phyloP scores from a whole-genome alignment of 2,113 vertebrate species.

The Poicephalus meyeri region DNA sequence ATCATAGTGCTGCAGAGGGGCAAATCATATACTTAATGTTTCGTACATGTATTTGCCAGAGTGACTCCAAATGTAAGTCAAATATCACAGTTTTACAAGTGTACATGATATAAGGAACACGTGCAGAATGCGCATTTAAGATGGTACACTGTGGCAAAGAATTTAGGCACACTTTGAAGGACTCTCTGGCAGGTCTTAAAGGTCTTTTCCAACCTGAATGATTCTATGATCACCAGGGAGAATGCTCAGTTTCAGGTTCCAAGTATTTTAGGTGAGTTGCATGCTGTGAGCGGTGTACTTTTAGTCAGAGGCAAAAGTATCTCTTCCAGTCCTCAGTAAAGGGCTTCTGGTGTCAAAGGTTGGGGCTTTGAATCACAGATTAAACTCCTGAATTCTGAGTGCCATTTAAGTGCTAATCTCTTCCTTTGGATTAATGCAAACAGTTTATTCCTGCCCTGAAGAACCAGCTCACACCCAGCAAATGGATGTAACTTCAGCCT shows the following conservation, averaged over 20 bases:
- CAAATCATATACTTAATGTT: fast-evolving
- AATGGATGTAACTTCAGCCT: not conserved
- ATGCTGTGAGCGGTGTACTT: not conserved
- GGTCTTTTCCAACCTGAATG: not conserved
- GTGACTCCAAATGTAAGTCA: not conserved
- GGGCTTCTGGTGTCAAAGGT: not conserved
- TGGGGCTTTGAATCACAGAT: not conserved
- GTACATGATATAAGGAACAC: not conserved
- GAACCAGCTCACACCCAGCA: not conserved
- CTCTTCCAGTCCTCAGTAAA: not conserved
- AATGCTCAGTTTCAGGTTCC: not conserved
- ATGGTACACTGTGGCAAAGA: not conserved
- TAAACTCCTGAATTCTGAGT: not conserved
- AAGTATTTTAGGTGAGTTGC: not conserved
- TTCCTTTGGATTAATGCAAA: not conserved
- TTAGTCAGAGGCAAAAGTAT: not conserved
- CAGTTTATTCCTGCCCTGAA: not conserved
- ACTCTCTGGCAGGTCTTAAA: not conserved
- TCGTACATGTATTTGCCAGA: not conserved
- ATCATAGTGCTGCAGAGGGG: not conserved
- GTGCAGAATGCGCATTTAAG: not conserved
- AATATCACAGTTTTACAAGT: not conserved
- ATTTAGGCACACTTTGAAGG: not conserved
- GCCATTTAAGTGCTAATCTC: not conserved
- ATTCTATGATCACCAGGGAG: not conserved